Base-by-base conservation (phyloP, 2,113 vertebrate species). In the Hippocampus mohnikei region DNA sequence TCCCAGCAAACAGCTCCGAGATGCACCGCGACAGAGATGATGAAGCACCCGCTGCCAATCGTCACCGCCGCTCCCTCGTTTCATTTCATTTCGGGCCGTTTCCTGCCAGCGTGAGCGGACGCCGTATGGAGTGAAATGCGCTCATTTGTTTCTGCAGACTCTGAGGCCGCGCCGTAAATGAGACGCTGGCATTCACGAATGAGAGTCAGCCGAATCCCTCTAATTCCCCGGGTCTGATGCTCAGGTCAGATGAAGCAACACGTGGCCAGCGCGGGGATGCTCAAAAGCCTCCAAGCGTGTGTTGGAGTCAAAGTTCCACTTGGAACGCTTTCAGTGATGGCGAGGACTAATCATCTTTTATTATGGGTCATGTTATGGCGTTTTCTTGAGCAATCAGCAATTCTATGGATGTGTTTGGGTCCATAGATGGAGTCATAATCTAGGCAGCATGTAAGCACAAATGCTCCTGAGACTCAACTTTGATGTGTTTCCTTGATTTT, bases 351-450 rank as follows among this genome's bases (percentile, higher is more conserved):
- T 87, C 88, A 83, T 74, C 75, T 82, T 88, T 85, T 74, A 76
- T 79, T 79, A 73, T 87, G 86, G 91, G 81, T 90, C 86, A 86
- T 69, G 64, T 76, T 67, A 53, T 72, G 64, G 73, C 78, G 83
- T 79, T 82, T 90, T 92, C 86, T 81, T 81, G 69, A 81, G 77
- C 77, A 91, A 90, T 91, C 88, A 91, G 81, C 12, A 23, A 78
- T 63, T 42, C 75, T 27, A 76, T 78, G 72, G 72, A 52, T 66
- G 71, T 67, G 63, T 78, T 84, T 69, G 55, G 73, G 69, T 58
- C 66, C 27, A 37, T 33, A 56, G 12, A 16, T 40, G 60, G 20
- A 69, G 18, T 66, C 46, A 33, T 58, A 69, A 55, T 67, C 64
- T 60, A 41, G 69, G 33, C 72, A 42, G 71, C 41, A 64, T 74